Percentiles rank a stretch among this genome's conserved stretches.
Evolutionary conservation across 1,140 invertebrate genomes (phyloP).

Genomic region (Acromyrmex echinatior): DNA sequence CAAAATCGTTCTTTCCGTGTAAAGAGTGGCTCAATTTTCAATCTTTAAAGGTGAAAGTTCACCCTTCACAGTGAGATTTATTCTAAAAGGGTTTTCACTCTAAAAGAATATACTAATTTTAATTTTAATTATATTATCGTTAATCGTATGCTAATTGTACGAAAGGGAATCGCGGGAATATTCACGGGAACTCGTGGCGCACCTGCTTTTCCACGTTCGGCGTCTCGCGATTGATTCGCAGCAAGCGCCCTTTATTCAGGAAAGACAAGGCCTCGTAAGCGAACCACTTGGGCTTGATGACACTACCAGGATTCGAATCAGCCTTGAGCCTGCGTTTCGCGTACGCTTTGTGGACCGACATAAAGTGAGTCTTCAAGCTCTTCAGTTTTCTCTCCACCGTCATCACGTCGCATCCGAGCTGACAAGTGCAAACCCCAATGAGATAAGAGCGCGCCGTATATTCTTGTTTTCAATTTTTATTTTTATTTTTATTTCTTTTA

Average conservation of each 20-base stretch:
- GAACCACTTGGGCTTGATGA: conserved; percentile 61
- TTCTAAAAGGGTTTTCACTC: too few relatives aligned
- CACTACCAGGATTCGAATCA: conserved; percentile 12
- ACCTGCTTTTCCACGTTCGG: conserved; percentile 54
- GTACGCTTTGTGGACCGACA: conserved; percentile 66
- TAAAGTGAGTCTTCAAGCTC: conserved; percentile 65
- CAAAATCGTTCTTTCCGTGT: too few relatives aligned
- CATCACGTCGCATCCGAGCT: conserved; percentile 63
- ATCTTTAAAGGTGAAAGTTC: too few relatives aligned
- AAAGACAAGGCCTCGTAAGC: conserved; percentile 61
- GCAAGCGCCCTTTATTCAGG: conserved; percentile 42
- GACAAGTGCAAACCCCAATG: conserved; percentile 2
- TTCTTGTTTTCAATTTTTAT: not conserved
- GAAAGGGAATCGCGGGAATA: not conserved
- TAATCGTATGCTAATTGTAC: not conserved
- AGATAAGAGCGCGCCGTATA: not conserved
- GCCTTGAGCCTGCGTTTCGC: conserved; percentile 41
- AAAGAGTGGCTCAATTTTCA: too few relatives aligned
- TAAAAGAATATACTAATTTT: not conserved
- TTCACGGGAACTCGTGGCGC: not conserved
- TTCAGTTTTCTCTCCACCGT: conserved; percentile 63
- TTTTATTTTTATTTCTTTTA: too few relatives aligned
- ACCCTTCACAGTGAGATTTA: too few relatives aligned
- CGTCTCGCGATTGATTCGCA: conserved; percentile 37
- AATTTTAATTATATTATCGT: not conserved